Base-by-base conservation (phyloP, 2,797 vertebrate species). In the Pseudochromis fuscus region DNA sequence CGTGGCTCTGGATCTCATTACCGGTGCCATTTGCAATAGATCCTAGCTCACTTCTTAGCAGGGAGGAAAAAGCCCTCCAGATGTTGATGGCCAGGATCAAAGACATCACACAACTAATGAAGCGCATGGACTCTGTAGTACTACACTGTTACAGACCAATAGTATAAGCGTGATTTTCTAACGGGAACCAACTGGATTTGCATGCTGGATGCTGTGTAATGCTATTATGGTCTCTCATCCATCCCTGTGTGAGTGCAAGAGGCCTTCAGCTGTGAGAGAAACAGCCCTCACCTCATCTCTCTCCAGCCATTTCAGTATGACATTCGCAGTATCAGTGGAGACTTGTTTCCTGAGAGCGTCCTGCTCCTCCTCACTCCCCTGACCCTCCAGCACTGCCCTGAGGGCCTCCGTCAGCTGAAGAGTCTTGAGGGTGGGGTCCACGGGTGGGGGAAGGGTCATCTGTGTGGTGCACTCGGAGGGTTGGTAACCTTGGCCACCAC, bases 331-430 rank as follows among this genome's bases (percentile, higher is more conserved):
- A 42, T 94, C 77, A 1, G 81, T 85, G 0, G 95, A 94, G 66
- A 96, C 88, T 78, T 95, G 95, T 67, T 87, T 95, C 42, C 94
- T 76, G 59, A 97, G 80, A 0, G 87, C 81, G 27, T 92, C 92
- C 56, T 87, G 94, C 55, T 95, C 94, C 67, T 94, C 88, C 31
- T 93, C 89, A 40, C 91, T 93, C 30, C 85, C 84, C 59, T 96
- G 79, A 87, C 88, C 92, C 89, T 96, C 95, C 88, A 96, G 73
- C 5, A 91, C 90, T 57, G 89, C 86, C 81, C 93, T 93, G 77
- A 98, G 92, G 80, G 95, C 95, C 81, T 97, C 95, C 0, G 95
- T 81, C 18, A 96, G 94, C 87, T 94, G 94, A 27, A 97, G 78
- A 61, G 94, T 94, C 53, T 93, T 95, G 59, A 95, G 88, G 4